Evolutionary conservation across 2,888 invertebrate species (phyloP), one percentile per base, ranked within the genome.

Genomic region (Polydesmus complanatus): DNA sequence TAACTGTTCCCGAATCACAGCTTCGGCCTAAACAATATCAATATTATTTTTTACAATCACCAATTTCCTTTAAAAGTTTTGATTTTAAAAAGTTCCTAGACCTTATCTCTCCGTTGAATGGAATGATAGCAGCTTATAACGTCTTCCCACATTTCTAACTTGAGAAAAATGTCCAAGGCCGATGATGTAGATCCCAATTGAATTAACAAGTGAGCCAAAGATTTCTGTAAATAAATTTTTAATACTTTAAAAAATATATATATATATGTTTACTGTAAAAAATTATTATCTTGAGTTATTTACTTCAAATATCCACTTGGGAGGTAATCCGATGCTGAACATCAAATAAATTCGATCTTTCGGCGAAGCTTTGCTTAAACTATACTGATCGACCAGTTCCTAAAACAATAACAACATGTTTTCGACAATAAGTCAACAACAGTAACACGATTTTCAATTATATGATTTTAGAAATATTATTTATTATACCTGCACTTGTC

Each of bases 121-220:
- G 19, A 5, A 50, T 88, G 87, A 71, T 96, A 96, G 74, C 97
- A 97, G 1, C 83, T 80, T 60, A 98, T 88, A 27, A 93, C 88
- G 65, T 92, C 86, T 69, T 95, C 91, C 95, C 96, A 98, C 25
- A 87, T 75, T 67, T 88, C 81, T 25, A 95, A 76, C 55, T 80
- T 77, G 25, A 83, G 75, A 72, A 84, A 92, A 58, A 88, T 76
- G 65, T 90, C 88, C 22, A 93, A 75, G 1, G 94, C 93, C 2
- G 84, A 83, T 73, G 92, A 92, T 1, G 86, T 81, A 64, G 89
- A 79, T 8, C 94, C 95, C 56, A 94, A 72, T 65, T 84, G 85
- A 1, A 88, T 72, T 71, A 91, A 80, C 59, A 92, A 71, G 67
- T 88, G 84, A 0, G 86, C 94, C 49, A 91, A 77, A 65, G 85